Evolutionary conservation across 1,140 invertebrate species (phyloP).

Genomic region (Drosophila tsacasi): DNA sequence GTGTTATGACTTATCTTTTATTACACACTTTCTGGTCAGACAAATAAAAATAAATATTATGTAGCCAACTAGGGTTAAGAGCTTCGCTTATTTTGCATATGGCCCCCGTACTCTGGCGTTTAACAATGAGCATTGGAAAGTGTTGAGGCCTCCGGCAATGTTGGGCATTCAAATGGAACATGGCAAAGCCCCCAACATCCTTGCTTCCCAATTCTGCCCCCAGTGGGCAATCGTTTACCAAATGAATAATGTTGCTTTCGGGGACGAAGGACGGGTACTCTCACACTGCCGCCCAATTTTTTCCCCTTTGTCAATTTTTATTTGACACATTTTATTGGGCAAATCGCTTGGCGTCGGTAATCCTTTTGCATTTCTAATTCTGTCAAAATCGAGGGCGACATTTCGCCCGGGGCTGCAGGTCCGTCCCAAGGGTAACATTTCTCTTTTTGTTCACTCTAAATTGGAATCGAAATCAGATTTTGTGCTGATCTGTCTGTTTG

Average conservation of each 20-base stretch:
- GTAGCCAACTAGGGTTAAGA: constrained; percentile 1
- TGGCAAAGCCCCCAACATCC: neutral
- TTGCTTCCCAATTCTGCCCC: neutral
- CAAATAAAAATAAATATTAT: constrained; percentile 7
- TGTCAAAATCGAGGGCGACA: constrained; percentile 49
- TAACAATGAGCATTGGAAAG: constrained; percentile 24
- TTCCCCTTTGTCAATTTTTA: constrained; percentile 67
- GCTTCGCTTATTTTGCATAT: constrained; percentile 25
- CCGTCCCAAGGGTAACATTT: constrained; percentile 56
- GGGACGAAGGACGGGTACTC: neutral
- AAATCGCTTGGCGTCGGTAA: constrained; percentile 58
- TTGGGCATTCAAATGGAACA: constrained; percentile 34
- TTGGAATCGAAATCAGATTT: constrained; percentile 50
- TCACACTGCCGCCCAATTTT: constrained; percentile 32
- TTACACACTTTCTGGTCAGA: neutral
- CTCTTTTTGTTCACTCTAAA: constrained; percentile 43
- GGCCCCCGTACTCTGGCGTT: neutral
- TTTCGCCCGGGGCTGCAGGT: constrained; percentile 33
- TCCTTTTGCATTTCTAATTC: constrained; percentile 65
- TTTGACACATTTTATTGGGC: constrained; percentile 73
- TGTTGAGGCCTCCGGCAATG: constrained; percentile 19
- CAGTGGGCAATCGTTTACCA: constrained; percentile 43
- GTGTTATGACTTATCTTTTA: neutral
- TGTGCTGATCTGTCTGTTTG: constrained; percentile 43
- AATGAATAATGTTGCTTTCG: constrained; percentile 55